phyloP scores from a whole-genome alignment of 2,888 invertebrate genomes.

The Apamea sordens region DNA sequence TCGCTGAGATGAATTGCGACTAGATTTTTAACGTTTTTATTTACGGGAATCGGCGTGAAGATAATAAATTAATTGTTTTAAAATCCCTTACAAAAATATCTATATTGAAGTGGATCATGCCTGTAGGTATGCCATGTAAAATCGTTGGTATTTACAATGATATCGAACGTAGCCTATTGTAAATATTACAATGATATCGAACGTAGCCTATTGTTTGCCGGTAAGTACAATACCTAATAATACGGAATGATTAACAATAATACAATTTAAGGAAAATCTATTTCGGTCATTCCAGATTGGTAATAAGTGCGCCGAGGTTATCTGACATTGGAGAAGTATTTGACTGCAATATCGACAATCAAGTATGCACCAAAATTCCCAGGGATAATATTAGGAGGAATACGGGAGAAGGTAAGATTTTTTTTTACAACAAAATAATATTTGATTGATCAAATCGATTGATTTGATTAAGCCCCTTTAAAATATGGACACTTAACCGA shows the following conservation, averaged over 20 bases:
- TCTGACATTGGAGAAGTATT: slow-evolving; percentile 73
- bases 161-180: background rate
- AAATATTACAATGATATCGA: background rate
- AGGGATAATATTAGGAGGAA: background rate
- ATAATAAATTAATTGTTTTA: background rate
- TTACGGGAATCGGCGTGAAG: background rate
- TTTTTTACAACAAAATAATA: background rate
- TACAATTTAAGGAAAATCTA: slow-evolving; percentile 16
- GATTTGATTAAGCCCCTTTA: background rate
- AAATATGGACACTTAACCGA: background rate
- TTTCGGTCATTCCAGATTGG: slow-evolving; percentile 68
- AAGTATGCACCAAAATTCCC: slow-evolving; percentile 11
- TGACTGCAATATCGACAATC: slow-evolving; percentile 60
- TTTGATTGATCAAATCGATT: background rate
- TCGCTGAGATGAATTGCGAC: background rate
- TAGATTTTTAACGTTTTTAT: background rate
- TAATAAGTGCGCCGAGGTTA: slow-evolving; percentile 77
- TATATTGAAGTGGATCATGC: background rate
- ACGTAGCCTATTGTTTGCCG: background rate
- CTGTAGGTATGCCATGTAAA: background rate
- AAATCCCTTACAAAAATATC: background rate
- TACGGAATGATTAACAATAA: background rate
- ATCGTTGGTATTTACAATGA: background rate
- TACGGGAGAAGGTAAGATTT: slow-evolving; percentile 1
- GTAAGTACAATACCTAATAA: background rate